Evolutionary conservation across 2,113 vertebrate species (phyloP), one percentile per base, ranked within the genome.

Genomic region (Albula glossodonta): DNA sequence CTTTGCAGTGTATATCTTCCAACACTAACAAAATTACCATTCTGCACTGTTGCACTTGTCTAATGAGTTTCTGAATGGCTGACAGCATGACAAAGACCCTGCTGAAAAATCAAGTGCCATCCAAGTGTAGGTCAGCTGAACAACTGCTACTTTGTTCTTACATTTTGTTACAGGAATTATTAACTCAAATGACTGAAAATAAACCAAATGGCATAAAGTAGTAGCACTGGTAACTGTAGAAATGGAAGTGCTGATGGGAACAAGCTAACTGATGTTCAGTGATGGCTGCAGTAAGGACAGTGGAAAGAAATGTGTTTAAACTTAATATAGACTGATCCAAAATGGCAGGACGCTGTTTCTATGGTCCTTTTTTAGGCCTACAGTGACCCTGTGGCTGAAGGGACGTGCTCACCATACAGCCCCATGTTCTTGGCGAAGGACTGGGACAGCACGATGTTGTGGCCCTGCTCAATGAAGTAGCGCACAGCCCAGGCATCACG

Each of bases 351-450:
- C 4, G n/a, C 48, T n/a, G 12, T 31, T 22, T 41, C 57, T 15
- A 0, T 41, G 19, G 8, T 53, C 84, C 15, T 9, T 53, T 7
- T 15, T 1, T 11, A 56, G 8, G 22, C 1, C 51, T 2, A n/a
- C 9, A 13, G 19, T 17, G 17, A 17, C 81, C 25, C 12, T 5
- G 10, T 6, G 51, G 41, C 31, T 13, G 25, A 17, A 7, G n/a
- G 41, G 51, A 22, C 56, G 7, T 57, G 92, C 98, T 97, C 92
- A 99, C 98, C 98, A 0, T 99, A 99, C 7, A 99, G 94, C 25
- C 98, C 98, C 98, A 99, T 99, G 93, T 99, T 99, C 93, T 99
- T 99, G 12, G 98, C 98, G 0, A 97, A 99, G 31, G 98, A 99
- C 93, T 99, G 98, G 0, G 97, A 96, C 84, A 99, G 91, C 85